Evolutionary conservation across 2,797 vertebrate species (phyloP), one percentile per base, ranked within the genome.

Genomic region (Miopithecus talapoin): DNA sequence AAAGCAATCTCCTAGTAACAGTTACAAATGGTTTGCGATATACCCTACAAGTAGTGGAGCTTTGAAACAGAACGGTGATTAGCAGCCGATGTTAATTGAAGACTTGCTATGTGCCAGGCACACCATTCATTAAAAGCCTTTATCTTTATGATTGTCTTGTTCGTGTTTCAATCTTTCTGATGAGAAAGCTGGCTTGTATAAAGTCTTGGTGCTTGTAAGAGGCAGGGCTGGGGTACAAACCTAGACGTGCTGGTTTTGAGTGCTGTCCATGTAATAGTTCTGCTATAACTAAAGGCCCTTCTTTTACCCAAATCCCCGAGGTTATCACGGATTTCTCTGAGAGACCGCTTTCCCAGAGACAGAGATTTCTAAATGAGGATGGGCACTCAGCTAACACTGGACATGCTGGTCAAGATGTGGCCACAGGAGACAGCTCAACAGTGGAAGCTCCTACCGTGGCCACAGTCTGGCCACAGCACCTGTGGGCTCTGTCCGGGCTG

Each of bases 371-470:
- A 8, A 41, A 30, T 16, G 61, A 75, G 53, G 17, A 16, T 0
- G 0, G 76, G 41, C 17, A 16, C 0, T 6, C n/a, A 28, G 24
- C 43, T 13, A 2, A 1, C 33, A 9, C 9, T 11, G 0, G 2
- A 36, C 5, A 1, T 4, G 88, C 33, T 28, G 74, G 70, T 21
- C 0, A 3, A 10, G 33, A 55, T 0, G 36, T 79, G 85, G 79
- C 33, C 2, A 0, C 74, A 10, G 57, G 70, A 83, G 76, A 46
- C 0, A 0, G 10, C 6, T 13, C 41, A 14, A 17, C n/a, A 7
- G 4, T 1, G 28, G 83, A n/a, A 90, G 41, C 68, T n/a, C 22
- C 28, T 4, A 26, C 76, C 9, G 0, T 1, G 1, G 30, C 13
- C 24, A 10, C 14, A 0, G 14, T 84, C 76, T 61, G 70, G 70